These are phyloP conservation scores for Calyptomena viridis DNA, from an alignment of 2,113 vertebrate genomes.

Conservation along the genomic window DNA sequence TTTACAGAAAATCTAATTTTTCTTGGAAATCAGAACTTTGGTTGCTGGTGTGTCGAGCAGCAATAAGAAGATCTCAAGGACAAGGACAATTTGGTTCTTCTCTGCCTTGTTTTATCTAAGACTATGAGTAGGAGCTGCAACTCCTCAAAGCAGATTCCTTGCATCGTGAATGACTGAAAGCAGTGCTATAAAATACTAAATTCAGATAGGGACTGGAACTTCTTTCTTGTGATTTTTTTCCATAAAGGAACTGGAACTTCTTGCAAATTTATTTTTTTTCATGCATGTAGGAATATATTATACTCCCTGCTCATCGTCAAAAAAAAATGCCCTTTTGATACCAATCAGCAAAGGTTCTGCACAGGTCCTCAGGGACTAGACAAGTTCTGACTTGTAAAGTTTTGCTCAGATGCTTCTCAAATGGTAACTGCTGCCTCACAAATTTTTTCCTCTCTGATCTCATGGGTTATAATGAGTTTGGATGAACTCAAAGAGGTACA, in stretches of 20 bases:
- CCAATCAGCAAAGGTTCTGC: background rate
- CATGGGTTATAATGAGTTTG: background rate
- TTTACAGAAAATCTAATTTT: background rate
- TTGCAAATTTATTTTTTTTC: background rate
- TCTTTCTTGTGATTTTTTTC: background rate
- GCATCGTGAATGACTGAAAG: background rate
- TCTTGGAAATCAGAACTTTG: background rate
- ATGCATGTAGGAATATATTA: background rate
- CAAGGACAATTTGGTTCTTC: background rate
- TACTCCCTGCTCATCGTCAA: background rate
- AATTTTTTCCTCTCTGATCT: background rate
- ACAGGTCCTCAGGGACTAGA: background rate
- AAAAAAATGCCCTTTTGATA: background rate
- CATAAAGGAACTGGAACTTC: background rate
- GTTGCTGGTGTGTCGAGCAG: background rate
- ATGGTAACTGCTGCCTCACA: background rate
- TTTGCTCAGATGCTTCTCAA: slow-evolving; percentile 2
- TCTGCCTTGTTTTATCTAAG: background rate
- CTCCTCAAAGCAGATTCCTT: background rate
- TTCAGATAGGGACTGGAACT: background rate
- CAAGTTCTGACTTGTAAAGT: background rate
- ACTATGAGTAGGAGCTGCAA: background rate
- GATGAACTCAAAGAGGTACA: background rate
- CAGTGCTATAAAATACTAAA: background rate
- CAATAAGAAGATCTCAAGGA: background rate